A percentile compares a stretch with the other conserved stretches of the same genome.
These are phyloP conservation scores for Triplophysa dalaica DNA, from an alignment of 2,113 vertebrate species.

Conservation along the genomic window DNA sequence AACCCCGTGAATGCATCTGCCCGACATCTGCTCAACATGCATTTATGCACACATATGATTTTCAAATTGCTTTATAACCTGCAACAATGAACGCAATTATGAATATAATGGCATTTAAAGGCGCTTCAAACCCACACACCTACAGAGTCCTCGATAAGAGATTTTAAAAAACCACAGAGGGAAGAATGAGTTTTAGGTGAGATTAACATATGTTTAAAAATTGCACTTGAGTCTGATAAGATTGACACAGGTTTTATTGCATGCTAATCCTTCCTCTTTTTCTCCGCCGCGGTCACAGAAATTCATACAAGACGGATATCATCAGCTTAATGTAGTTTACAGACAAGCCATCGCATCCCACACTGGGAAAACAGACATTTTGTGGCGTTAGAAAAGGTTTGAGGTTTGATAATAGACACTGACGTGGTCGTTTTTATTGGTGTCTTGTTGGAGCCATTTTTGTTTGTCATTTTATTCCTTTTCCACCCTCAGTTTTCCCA, in stretches of 20 bases:
- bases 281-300: slow-evolving; percentile 65
- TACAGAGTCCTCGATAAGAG: slow-evolving; percentile 73
- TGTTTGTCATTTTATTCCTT: neutral
- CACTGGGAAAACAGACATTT: slow-evolving; percentile 55
- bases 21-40: slow-evolving; percentile 65
- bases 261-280: slow-evolving; percentile 54
- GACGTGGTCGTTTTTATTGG: neutral
- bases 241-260: slow-evolving; percentile 75
- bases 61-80: slow-evolving; percentile 73
- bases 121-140: slow-evolving; percentile 69
- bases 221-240: slow-evolving; percentile 74
- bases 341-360: slow-evolving; percentile 54
- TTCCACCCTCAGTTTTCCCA: slow-evolving; percentile 11
- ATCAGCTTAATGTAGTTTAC: slow-evolving; percentile 67
- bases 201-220: slow-evolving; percentile 83
- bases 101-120: slow-evolving; percentile 76
- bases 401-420: neutral
- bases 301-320: slow-evolving; percentile 67
- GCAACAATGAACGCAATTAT: slow-evolving; percentile 77
- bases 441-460: neutral
- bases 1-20: slow-evolving; percentile 58
- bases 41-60: slow-evolving; percentile 72
- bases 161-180: slow-evolving; percentile 49
- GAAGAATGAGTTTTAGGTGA: slow-evolving; percentile 70
- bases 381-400: slow-evolving; percentile 21